Evolutionary conservation across 2,888 invertebrate genomes (phyloP).

Genomic region (Elegia similella): DNA sequence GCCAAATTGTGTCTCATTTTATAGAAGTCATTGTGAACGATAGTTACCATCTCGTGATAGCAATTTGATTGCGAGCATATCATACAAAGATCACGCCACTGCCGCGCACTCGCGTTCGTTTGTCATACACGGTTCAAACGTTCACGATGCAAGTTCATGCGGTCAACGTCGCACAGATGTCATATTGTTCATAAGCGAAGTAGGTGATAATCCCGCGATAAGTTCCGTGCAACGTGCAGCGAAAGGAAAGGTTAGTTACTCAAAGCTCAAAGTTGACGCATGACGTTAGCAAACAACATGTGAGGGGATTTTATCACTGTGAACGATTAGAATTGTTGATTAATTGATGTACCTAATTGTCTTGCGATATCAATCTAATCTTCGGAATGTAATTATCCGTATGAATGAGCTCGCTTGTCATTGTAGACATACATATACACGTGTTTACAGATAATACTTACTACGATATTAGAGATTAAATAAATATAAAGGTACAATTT

Average conservation of each 20-base stretch:
- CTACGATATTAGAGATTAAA: too few species aligned
- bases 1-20: slow-evolving; percentile 8
- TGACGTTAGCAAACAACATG: neutral
- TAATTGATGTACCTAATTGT: too few species aligned
- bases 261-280: neutral
- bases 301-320: neutral
- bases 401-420: too few species aligned
- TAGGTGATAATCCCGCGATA: slow-evolving; percentile 9
- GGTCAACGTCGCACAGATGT: slow-evolving; percentile 3
- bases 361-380: neutral
- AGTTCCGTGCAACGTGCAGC: neutral
- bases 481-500: too few species aligned
- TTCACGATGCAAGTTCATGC: slow-evolving; percentile 21
- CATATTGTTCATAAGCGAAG: slow-evolving; percentile 5
- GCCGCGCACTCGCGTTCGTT: slow-evolving; percentile 6
- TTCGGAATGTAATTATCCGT: too few species aligned
- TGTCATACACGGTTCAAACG: slow-evolving; percentile 8
- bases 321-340: neutral
- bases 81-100: slow-evolving; percentile 26
- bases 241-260: slow-evolving; percentile 3
- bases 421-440: too few species aligned
- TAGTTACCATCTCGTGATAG: slow-evolving; percentile 22
- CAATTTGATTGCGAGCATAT: slow-evolving; percentile 21
- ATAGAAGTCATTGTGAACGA: slow-evolving; percentile 20
- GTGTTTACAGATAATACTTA: too few species aligned